Base-by-base conservation (phyloP, 2,113 vertebrate genomes). In the Atlantisia rogersi region DNA sequence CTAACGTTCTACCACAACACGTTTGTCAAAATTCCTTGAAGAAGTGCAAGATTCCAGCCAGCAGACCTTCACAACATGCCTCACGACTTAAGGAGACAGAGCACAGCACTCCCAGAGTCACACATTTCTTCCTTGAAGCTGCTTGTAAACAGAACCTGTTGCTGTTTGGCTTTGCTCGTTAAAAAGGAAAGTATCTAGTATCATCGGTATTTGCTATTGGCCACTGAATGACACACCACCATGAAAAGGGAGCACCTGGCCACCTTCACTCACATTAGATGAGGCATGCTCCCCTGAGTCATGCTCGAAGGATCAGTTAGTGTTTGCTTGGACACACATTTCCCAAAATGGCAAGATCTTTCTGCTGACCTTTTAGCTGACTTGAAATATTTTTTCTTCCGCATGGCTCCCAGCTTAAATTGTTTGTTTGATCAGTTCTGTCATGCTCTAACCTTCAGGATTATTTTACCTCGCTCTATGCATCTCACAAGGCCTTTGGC, bases 1-100 rank as follows among this genome's bases (percentile, higher is more conserved):
- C 10, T 0, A 0, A n/a, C 0, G 0, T 12, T 79, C 48, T 62
- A 59, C 19, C 13, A 39, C 32, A 16, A 62, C 2, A 15, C 9
- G 4, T 71, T 65, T 84, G 53, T 55, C 79, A 70, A 25, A 77
- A 69, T 60, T 87, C 48, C 50, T 77, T 32, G 37, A 62, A 50
- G 50, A 59, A 81, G 13, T 65, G 15, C 15, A 44, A 59, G 55
- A 59, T 82, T 80, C 17, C 24, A 63, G 4, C 20, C 3, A 2
- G 26, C n/a, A 82, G 28, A 63, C 11, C 7, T 46, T 82, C 40
- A 35, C 63, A 60, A 64, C 32, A 13, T 50, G 15, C 50, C n/a
- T 21, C 3, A 0, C 6, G 73, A 74, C 35, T 74, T 50, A 53
- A 37, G 58, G 79, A 65, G 77, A 48, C 14, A 55, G 19, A 46